A percentile compares a stretch with the other conserved stretches of the same genome.
These are phyloP conservation scores for Hypothenemus hampei DNA, from an alignment of 1,140 invertebrate genomes.

Conservation along the genomic window DNA sequence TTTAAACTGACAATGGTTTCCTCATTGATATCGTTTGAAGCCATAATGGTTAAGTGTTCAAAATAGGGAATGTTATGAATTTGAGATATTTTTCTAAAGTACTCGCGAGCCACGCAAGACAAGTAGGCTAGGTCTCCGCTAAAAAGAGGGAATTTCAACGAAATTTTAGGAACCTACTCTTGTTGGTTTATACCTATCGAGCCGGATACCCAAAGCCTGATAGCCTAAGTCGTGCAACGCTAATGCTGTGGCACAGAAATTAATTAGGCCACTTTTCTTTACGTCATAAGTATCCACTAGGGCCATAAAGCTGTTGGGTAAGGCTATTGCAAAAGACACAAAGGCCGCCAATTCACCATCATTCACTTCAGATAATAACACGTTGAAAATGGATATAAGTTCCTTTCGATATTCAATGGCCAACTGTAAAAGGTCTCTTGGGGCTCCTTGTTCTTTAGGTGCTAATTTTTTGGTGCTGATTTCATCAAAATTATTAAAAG, in stretches of 20 bases:
- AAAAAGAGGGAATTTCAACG: conserved; percentile 3
- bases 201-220: conserved; percentile 80
- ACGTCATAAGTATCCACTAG: conserved; percentile 99
- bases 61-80: conserved; percentile 84
- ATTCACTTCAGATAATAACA: conserved; percentile 74
- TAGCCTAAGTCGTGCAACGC: conserved; percentile 91
- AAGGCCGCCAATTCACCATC: conserved; percentile 92
- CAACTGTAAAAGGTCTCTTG: conserved; percentile 64
- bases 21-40: conserved; percentile 99
- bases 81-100: conserved; percentile 74
- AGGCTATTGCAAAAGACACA: conserved; percentile 92
- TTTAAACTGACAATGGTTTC: conserved; percentile 97
- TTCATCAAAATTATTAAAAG: conserved; percentile 75
- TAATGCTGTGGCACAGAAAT: conserved; percentile 94
- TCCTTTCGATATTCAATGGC: conserved; percentile 67
- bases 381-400: conserved; percentile 64
- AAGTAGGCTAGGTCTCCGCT: conserved; percentile 97
- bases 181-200: conserved; percentile 65
- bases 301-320: conserved; percentile 90
- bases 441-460: conserved; percentile 60
- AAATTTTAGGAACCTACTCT: no score
- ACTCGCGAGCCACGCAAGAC: conserved; percentile 74
- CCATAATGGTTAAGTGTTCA: conserved; percentile 82
- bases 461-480: conserved; percentile 57
- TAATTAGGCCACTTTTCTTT: conserved; percentile 93